phyloP scores from a whole-genome alignment of 2,797 vertebrate genomes.

The Etheostoma perlongum region DNA sequence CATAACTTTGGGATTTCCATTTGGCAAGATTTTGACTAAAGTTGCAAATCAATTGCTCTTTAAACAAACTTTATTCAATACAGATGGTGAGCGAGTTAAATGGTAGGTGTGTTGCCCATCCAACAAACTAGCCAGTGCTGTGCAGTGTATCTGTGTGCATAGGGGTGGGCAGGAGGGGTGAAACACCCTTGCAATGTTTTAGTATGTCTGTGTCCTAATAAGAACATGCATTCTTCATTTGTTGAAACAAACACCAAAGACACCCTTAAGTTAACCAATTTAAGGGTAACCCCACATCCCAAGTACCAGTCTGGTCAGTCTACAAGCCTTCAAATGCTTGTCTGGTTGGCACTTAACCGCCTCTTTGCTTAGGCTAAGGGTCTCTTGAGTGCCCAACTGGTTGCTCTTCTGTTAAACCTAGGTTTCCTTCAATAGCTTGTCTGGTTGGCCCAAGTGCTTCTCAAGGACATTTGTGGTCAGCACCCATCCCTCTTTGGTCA shows the following conservation, averaged over 20 bases:
- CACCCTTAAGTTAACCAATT: neutral
- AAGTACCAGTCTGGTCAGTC: neutral
- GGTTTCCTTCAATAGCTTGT: neutral
- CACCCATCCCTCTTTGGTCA: neutral
- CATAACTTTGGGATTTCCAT: slow-evolving; percentile 19
- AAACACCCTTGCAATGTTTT: neutral
- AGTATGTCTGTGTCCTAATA: neutral
- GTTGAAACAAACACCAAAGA: neutral
- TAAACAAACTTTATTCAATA: slow-evolving; percentile 3
- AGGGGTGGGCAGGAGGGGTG: too few species aligned
- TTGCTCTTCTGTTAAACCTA: neutral
- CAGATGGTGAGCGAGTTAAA: slow-evolving; percentile 27
- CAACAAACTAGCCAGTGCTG: neutral
- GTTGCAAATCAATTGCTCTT: slow-evolving; percentile 21
- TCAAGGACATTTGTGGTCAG: neutral
- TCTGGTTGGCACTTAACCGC: too few species aligned
- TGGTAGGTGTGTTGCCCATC: neutral
- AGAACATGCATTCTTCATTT: neutral
- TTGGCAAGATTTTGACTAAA: slow-evolving; percentile 32
- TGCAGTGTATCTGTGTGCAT: neutral
- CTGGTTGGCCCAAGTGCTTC: neutral
- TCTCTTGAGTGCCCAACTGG: neutral
- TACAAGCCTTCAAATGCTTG: neutral
- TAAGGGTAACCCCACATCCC: neutral
- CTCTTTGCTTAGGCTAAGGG: neutral